Evolutionary conservation across 1,140 invertebrate genomes (phyloP).

Genomic region (Macrosteles quadrilineatus): DNA sequence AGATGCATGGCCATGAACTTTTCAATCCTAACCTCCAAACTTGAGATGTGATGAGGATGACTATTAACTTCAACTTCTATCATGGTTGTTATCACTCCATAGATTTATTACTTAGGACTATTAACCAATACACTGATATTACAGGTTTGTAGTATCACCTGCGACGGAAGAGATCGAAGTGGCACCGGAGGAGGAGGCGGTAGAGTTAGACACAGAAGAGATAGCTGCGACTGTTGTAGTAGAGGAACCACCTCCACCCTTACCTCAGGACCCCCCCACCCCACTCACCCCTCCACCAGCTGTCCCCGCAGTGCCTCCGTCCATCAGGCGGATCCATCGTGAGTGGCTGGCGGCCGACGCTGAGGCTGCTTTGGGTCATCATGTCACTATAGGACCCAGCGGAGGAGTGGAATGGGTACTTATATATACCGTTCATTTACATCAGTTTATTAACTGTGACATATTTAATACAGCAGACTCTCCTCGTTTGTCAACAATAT

Average conservation of each 20-base stretch:
- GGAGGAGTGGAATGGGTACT: constrained; percentile 67
- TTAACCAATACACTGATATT: no score
- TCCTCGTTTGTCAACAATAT: no score
- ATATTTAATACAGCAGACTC: no score
- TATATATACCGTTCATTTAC: no score
- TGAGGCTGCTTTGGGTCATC: constrained; percentile 48
- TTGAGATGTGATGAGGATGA: no score
- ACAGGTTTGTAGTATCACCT: constrained; percentile 40
- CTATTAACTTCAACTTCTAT: no score
- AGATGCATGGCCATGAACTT: no score
- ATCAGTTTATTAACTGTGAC: no score
- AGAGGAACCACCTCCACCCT: constrained; percentile 19
- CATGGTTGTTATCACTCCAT: no score
- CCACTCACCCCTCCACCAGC: background rate
- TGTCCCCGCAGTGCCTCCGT: background rate
- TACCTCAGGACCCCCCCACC: background rate
- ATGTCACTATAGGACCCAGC: constrained; percentile 62
- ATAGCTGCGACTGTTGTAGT: constrained; percentile 1
- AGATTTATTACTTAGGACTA: no score
- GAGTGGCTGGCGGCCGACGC: constrained; percentile 39
- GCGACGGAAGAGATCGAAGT: constrained; percentile 27
- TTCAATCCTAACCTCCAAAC: no score
- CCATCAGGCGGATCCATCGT: background rate
- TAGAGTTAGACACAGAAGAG: constrained; percentile 17
- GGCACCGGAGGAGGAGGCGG: constrained; percentile 16